Percentiles rank a stretch among this genome's conserved stretches.
Evolutionary conservation across 1,140 invertebrate genomes (phyloP).

Genomic region (Bombyx mandarina): DNA sequence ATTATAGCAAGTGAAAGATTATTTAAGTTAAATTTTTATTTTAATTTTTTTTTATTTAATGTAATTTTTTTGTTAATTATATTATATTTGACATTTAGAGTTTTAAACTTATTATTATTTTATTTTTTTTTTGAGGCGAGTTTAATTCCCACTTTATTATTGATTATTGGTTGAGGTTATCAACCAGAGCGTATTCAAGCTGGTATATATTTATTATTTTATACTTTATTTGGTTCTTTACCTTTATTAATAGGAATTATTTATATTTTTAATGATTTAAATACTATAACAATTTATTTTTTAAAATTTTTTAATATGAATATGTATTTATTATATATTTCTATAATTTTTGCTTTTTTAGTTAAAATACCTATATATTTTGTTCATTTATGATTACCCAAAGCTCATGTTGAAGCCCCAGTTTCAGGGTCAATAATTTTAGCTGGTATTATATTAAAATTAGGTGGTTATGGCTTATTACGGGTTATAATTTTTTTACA

Average conservation of each 20-base stretch:
- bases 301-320: constrained; percentile 57
- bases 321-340: constrained; percentile 68
- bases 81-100: too few species aligned
- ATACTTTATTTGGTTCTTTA: constrained; percentile 74
- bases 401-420: constrained; percentile 82
- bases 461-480: constrained; percentile 76
- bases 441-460: constrained; percentile 78
- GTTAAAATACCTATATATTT: constrained; percentile 80
- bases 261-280: constrained; percentile 60
- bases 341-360: constrained; percentile 75
- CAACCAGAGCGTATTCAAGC: constrained; percentile 75
- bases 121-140: constrained; percentile 78
- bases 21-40: too few species aligned
- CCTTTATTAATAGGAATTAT: constrained; percentile 73
- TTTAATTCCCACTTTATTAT: constrained; percentile 74
- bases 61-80: too few species aligned
- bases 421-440: constrained; percentile 80
- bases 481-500: constrained; percentile 66
- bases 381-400: constrained; percentile 79
- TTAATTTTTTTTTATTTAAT: too few species aligned
- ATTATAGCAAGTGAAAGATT: too few species aligned
- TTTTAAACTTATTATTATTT: constrained; percentile 77
- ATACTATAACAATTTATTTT: constrained; percentile 64
- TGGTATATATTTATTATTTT: constrained; percentile 75
- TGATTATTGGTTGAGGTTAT: constrained; percentile 76